Base-by-base conservation (phyloP, 2,888 invertebrate genomes). In the Nomada goodeniana region DNA sequence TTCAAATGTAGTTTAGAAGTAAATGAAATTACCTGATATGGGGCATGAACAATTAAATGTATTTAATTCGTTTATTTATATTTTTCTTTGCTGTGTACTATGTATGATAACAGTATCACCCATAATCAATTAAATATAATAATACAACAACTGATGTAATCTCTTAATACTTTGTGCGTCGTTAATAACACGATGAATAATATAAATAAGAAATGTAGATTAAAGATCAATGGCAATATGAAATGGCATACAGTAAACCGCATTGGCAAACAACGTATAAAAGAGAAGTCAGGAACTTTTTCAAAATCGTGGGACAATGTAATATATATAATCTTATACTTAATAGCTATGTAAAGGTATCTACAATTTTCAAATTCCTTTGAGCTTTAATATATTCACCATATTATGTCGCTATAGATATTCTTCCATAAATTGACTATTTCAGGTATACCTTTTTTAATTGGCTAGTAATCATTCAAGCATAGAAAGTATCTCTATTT, bases 401-500 rank as follows among this genome's bases (percentile, higher is more conserved):
- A 23, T 47, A 50, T 36, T 59, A 23, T 67, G 29, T 64, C 57
- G 4, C 23, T 53, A 61, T 52, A 53, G 11, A 47, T 13, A 76
- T 36, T 59, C 55, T 36, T 47, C 61, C 47, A n/a, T 36, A 63
- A 76, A 63, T 72, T 50, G n/a, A 61, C 20, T 47, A 23, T 55
- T 50, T 57, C n/a, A 29, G 42, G 7, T 57, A 53, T 47, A n/a
- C 36, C 13, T 20, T 36, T 55, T 59, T n/a, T 42, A 13, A 59
- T 36, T 60, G 36, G 7, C 20, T 29, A 74, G 20, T 55, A 69
- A 36, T 42, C 11, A 55, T 53, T 47, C 3, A 52, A 29, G 29
- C 72, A 76, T 76, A 72, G 50, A 72, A 47, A 57, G 18, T 15
- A 42, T 72, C 13, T 70, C 10, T 4, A 23, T 26, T 52, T 69